phyloP scores from a whole-genome alignment of 2,888 invertebrate genomes.

The Physocephala rufipes region DNA sequence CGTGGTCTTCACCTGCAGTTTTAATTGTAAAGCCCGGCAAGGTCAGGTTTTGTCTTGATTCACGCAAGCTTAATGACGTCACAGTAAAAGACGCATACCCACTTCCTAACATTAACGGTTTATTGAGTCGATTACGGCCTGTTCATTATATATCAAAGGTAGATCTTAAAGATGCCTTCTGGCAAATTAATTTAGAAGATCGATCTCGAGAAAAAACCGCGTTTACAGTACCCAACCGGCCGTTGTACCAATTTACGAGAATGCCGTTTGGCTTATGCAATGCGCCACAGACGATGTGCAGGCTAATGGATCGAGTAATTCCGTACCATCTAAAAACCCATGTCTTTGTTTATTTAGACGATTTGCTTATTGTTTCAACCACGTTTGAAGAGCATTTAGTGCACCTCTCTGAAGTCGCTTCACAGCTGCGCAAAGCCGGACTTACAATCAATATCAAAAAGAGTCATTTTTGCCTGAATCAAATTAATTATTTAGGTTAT shows the following conservation, averaged over 20 bases:
- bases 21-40: slow-evolving; percentile 30
- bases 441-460: neutral
- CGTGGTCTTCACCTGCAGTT: slow-evolving; percentile 26
- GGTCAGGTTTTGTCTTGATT: slow-evolving; percentile 29
- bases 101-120: slow-evolving; percentile 10
- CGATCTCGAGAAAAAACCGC: slow-evolving; percentile 4
- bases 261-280: slow-evolving; percentile 38
- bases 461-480: neutral
- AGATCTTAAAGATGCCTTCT: slow-evolving; percentile 19
- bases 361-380: slow-evolving; percentile 14
- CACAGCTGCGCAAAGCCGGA: slow-evolving; percentile 13
- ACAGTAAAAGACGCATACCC: slow-evolving; percentile 13
- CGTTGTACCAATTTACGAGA: neutral
- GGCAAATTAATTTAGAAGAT: slow-evolving; percentile 4
- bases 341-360: slow-evolving; percentile 27
- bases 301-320: slow-evolving; percentile 42
- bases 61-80: slow-evolving; percentile 26
- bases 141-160: slow-evolving; percentile 11
- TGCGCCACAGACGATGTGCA: slow-evolving; percentile 38
- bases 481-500: slow-evolving; percentile 7
- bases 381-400: slow-evolving; percentile 12
- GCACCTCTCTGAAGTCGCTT: slow-evolving; percentile 9
- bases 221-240: neutral
- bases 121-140: neutral
- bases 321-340: slow-evolving; percentile 22